Evolutionary conservation across 1,140 invertebrate species (phyloP), one percentile per base, ranked within the genome.

Genomic region (Bombus consobrinus): DNA sequence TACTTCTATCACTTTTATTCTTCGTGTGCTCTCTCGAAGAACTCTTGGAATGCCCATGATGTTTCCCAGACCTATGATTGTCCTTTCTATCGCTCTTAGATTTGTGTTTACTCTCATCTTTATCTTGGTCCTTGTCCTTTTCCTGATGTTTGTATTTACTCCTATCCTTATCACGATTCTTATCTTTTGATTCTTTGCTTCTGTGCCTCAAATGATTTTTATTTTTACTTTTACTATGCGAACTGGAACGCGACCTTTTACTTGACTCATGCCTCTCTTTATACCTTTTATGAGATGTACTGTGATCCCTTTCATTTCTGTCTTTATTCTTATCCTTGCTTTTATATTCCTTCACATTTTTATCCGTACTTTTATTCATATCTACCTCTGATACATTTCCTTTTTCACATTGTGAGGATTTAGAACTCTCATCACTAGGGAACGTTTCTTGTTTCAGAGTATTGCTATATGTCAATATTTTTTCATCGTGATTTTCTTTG

Each of bases 1-100:
- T 15, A 81, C 75, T 87, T 92, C 78, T 39, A 87, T 83, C 88
- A 10, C 69, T 92, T 81, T 86, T 94, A 57, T 90, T 92, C 28
- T 10, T 93, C 91, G 12, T 68, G 12, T 85, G 86, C 37, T 89
- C 90, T 37, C 83, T 76, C 0, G 90, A 91, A 73, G 72, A 85
- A 32, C 89, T 90, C 64, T 88, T 93, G 82, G 84, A 91, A 37
- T 90, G 76, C 13, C 89, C 92, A 64, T 93, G 86, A 69, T 88
- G 89, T 28, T 90, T 93, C 66, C 77, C 90, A 3, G 90, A 91
- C 47, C 92, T 92, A 22, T 90, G 87, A 77, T 90, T 82, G 66
- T 84, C 74, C 59, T 88, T 92, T 9, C 64, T 89, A 15, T 92
- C 87, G 47, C 81, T 90, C 69, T 64, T 83, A 66, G 75, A 89